Conservation (phyloP, 2,113 vertebrate species). For the Mohoua ochrocephala region DNA sequence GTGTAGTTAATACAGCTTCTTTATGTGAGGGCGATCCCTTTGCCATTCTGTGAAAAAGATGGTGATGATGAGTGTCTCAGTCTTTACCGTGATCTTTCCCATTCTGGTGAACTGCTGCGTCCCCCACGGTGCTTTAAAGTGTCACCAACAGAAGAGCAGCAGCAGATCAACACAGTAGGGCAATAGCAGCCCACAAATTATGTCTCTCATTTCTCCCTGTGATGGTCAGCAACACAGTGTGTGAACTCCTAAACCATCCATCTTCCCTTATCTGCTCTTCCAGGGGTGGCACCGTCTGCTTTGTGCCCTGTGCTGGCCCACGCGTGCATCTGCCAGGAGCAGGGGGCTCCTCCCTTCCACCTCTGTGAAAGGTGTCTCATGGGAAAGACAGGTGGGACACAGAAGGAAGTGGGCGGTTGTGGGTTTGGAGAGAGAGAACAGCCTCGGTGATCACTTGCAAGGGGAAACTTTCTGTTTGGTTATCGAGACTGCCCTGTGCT, state of each 20-base stretch:
- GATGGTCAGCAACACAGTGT: background rate
- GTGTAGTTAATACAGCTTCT: background rate
- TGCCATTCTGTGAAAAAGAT: background rate
- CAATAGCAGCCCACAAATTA: background rate
- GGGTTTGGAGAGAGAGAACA: background rate
- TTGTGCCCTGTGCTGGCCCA: background rate
- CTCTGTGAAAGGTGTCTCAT: background rate
- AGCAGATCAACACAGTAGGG: fast-evolving
- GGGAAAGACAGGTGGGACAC: background rate
- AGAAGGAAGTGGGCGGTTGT: fast-evolving
- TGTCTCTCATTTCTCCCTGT: background rate
- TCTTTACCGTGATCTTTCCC: background rate
- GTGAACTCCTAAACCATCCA: background rate
- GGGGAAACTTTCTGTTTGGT: background rate
- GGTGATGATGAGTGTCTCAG: background rate
- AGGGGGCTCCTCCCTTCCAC: background rate
- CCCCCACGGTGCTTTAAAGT: fast-evolving
- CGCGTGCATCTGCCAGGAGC: fast-evolving
- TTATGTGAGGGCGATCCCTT: fast-evolving
- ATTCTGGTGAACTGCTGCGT: fast-evolving
- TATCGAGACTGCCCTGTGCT: background rate
- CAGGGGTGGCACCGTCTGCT: background rate
- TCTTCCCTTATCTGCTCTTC: background rate
- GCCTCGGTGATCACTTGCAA: background rate
- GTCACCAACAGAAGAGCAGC: background rate